Percentiles rank a stretch among this genome's conserved stretches.
Conservation (phyloP, 2,797 vertebrate species). For the Acrossocheilus fasciatus region DNA sequence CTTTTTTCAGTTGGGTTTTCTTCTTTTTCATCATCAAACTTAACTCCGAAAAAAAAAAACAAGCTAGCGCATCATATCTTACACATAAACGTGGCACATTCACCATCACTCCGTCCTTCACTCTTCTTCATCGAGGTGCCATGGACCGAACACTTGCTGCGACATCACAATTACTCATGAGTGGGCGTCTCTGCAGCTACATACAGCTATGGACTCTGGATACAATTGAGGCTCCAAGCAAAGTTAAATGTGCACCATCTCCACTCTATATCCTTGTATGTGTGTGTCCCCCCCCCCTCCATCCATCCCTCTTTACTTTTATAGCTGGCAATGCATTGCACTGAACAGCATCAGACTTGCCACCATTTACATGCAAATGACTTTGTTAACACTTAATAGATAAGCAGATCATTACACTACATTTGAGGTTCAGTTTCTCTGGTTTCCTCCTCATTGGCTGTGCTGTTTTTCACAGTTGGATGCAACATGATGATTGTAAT, state of each 20-base stretch:
- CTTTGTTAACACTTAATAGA: constrained; percentile 87
- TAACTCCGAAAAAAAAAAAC: constrained; percentile 65
- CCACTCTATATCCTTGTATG: constrained; percentile 40
- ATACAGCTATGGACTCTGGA: constrained; percentile 40
- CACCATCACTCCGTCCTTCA: constrained; percentile 71
- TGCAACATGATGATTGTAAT: constrained; percentile 93
- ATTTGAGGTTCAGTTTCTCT: constrained; percentile 74
- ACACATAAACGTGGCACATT: constrained; percentile 68
- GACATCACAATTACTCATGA: constrained; percentile 63
- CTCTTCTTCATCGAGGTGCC: constrained; percentile 83
- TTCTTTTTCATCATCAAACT: constrained; percentile 66
- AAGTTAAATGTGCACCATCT: constrained; percentile 60
- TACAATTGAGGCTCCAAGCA: constrained; percentile 40
- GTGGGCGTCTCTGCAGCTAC: constrained; percentile 41
- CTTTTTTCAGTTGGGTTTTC: constrained; percentile 60
- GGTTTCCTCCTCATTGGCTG: constrained; percentile 75
- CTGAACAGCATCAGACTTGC: constrained; percentile 75
- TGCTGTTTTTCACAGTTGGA: constrained; percentile 86
- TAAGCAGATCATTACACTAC: constrained; percentile 75
- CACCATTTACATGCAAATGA: constrained; percentile 87
- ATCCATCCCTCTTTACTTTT: constrained; percentile 31
- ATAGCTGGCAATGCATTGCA: constrained; percentile 73
- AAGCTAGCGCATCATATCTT: constrained; percentile 77
- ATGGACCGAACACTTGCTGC: constrained; percentile 77
- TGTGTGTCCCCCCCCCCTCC: not conserved